A percentile compares a stretch with the other conserved stretches of the same genome.
These are phyloP conservation scores for Bergia puertoricense DNA, from an alignment of 92 coral and sea anemone genomes.

Conservation along the genomic window DNA sequence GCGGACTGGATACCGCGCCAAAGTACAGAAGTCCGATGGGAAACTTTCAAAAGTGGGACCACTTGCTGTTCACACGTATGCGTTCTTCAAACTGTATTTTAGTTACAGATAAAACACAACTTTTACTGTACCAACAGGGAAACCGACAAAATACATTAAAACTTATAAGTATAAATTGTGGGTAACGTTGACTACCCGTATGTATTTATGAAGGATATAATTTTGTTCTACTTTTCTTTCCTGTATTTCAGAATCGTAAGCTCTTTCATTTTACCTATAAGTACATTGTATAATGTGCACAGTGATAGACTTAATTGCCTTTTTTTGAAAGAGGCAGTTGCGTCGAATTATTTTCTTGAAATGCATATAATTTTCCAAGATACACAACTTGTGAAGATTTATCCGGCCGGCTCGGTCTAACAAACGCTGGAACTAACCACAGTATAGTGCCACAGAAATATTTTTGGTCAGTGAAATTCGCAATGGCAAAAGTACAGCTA, in stretches of 20 bases:
- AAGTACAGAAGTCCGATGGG: too few species aligned
- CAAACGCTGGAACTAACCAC: background rate
- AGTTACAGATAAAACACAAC: too few species aligned
- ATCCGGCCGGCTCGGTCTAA: background rate
- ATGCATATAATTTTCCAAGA: background rate
- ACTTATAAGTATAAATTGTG: background rate
- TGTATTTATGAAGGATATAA: too few species aligned
- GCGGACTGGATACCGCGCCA: too few species aligned
- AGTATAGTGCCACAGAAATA: background rate
- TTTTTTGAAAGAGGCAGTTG: background rate
- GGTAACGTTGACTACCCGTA: background rate
- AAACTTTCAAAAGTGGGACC: too few species aligned
- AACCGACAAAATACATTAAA: background rate
- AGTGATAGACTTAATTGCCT: background rate
- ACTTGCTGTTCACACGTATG: too few species aligned
- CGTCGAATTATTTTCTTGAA: background rate
- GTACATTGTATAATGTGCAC: too few species aligned
- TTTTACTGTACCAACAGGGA: background rate
- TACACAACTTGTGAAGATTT: background rate
- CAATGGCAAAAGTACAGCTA: background rate
- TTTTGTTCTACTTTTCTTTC: too few species aligned
- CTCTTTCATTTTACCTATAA: background rate
- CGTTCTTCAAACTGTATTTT: too few species aligned
- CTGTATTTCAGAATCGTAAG: background rate
- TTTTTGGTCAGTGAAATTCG: background rate